Conservation (phyloP, 2,113 vertebrate species). For the Zapus hudsonius region DNA sequence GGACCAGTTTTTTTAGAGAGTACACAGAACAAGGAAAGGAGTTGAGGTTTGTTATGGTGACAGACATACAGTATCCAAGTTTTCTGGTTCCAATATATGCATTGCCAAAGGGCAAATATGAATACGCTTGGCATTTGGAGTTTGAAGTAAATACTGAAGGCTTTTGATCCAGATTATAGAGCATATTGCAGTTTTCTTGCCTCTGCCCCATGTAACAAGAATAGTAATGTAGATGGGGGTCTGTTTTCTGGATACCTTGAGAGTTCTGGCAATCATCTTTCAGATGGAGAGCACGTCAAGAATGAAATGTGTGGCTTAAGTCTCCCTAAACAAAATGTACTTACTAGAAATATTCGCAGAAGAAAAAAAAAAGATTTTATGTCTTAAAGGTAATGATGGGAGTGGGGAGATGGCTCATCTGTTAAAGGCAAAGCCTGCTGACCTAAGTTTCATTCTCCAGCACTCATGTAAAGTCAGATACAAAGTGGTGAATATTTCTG, state of each 20-base stretch:
- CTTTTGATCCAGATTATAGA: slow-evolving; percentile 51
- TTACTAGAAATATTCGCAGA: background rate
- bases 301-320: background rate
- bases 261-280: slow-evolving; percentile 12
- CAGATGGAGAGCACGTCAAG: background rate
- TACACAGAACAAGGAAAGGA: background rate
- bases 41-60: background rate
- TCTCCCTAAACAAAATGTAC: slow-evolving; percentile 25
- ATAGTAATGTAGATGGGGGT: background rate
- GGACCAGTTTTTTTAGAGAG: slow-evolving; percentile 49
- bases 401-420: too few species aligned
- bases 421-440: too few species aligned
- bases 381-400: background rate
- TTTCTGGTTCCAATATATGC: background rate
- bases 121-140: background rate
- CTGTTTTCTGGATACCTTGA: slow-evolving; percentile 18
- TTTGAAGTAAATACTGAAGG: slow-evolving; percentile 49
- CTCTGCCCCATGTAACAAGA: background rate
- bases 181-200: slow-evolving; percentile 10
- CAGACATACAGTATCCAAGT: background rate
- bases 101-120: background rate
- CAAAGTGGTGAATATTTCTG: too few species aligned
- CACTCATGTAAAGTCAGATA: too few species aligned
- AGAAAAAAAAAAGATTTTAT: background rate
- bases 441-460: too few species aligned